phyloP scores from a whole-genome alignment of 2,888 invertebrate species.

The Catocala sponsa region DNA sequence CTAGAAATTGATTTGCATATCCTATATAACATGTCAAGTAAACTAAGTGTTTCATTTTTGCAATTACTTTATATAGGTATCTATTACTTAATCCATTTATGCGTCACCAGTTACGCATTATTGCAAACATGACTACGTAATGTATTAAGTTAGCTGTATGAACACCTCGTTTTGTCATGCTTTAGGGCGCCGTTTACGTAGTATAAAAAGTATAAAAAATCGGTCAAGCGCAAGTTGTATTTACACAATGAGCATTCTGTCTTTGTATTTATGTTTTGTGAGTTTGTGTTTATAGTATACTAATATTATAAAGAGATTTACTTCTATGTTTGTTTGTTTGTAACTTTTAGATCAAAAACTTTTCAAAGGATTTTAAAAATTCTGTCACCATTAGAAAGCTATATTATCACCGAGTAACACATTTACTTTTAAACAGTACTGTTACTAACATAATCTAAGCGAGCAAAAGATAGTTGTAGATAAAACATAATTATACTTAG shows the following conservation, averaged over 20 bases:
- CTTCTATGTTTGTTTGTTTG: too few relatives aligned
- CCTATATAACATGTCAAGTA: background rate
- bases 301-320: too few relatives aligned
- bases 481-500: too few relatives aligned
- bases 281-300: too few relatives aligned
- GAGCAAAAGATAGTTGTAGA: too few relatives aligned
- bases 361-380: too few relatives aligned
- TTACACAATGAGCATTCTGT: background rate
- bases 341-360: too few relatives aligned
- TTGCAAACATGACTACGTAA: slow-evolving; percentile 39
- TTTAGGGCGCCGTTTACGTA: slow-evolving; percentile 19
- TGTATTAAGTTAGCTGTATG: slow-evolving; percentile 31
- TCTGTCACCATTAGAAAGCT: too few relatives aligned
- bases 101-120: slow-evolving; percentile 37
- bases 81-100: slow-evolving; percentile 28
- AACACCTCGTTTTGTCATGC: slow-evolving; percentile 20
- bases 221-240: background rate
- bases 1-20: too few relatives aligned
- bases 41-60: background rate
- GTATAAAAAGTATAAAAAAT: slow-evolving; percentile 4
- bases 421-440: too few relatives aligned
- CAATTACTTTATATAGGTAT: background rate
- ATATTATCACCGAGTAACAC: too few relatives aligned
- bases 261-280: background rate
- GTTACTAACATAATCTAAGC: too few relatives aligned